phyloP scores from a whole-genome alignment of 2,797 vertebrate species.

The Petrocephalus schoutedeni region DNA sequence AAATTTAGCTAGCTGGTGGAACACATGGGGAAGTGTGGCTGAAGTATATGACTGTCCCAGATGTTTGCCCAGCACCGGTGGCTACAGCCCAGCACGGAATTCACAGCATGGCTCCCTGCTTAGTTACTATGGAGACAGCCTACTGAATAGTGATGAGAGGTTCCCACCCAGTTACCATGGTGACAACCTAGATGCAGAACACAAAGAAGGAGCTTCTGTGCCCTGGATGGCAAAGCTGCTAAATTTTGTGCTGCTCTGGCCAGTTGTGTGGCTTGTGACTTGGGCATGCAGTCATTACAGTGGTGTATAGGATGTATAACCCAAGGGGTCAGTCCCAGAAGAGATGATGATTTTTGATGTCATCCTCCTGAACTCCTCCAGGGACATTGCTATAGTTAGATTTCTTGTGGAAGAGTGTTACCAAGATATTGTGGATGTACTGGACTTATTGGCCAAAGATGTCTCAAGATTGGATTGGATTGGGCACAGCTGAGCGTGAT shows the following conservation, averaged over 20 bases:
- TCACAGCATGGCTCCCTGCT: neutral
- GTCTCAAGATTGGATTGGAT: neutral
- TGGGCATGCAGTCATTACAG: neutral
- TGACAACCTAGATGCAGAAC: slow-evolving; percentile 1
- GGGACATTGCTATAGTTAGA: neutral
- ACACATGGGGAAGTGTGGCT: neutral
- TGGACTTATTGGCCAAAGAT: neutral
- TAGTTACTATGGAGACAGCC: slow-evolving; percentile 3
- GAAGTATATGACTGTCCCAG: neutral
- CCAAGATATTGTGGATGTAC: neutral
- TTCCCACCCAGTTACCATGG: slow-evolving; percentile 4
- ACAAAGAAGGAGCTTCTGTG: neutral
- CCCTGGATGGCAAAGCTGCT: neutral
- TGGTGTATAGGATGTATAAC: neutral
- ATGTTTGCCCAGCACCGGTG: neutral
- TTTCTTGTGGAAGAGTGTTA: neutral
- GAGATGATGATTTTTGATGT: neutral
- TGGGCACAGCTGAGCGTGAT: neutral
- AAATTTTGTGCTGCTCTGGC: neutral
- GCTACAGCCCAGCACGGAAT: neutral
- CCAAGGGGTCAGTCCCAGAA: neutral
- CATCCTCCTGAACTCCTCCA: neutral
- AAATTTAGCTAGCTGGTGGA: neutral
- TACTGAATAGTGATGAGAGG: neutral
- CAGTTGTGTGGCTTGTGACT: neutral